A percentile compares a stretch with the other conserved stretches of the same genome.
Evolutionary conservation across 2,113 vertebrate genomes (phyloP).

Genomic region (Campylomormyrus numenius): DNA sequence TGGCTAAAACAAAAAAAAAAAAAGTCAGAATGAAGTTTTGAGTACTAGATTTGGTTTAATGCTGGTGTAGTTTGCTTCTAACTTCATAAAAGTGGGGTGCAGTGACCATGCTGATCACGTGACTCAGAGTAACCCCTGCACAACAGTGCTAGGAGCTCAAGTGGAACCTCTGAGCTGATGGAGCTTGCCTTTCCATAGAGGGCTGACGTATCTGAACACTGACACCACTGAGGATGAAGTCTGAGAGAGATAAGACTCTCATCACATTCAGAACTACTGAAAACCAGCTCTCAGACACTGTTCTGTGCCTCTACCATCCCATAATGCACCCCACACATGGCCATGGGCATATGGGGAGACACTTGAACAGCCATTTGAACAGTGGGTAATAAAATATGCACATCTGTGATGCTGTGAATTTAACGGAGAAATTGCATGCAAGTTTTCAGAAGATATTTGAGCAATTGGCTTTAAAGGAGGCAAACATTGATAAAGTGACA

Average conservation of each 20-base stretch:
- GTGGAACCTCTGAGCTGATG: not conserved
- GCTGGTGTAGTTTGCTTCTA: not conserved
- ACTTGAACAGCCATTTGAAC: not conserved
- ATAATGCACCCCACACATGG: not conserved
- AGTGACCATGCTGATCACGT: not conserved
- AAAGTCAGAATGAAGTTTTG: not conserved
- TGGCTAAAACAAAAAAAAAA: conserved; percentile 24
- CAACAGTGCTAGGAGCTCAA: conserved; percentile 24
- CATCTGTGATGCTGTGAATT: not conserved
- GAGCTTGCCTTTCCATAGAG: conserved; percentile 51
- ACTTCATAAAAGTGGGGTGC: not conserved
- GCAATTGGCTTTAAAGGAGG: not conserved
- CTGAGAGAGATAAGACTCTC: not conserved
- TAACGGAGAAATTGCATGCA: not conserved
- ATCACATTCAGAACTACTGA: not conserved
- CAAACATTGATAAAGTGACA: not conserved
- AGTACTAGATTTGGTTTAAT: not conserved
- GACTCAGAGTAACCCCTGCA: not conserved
- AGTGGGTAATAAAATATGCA: not conserved
- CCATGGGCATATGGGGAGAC: not conserved
- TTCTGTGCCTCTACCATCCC: not conserved
- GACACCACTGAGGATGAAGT: not conserved
- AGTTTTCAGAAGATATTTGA: not conserved
- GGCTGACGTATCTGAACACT: conserved; percentile 38
- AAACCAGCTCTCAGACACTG: not conserved